Evolutionary conservation across 2,113 vertebrate genomes (phyloP).

Genomic region (Podarcis cretensis): DNA sequence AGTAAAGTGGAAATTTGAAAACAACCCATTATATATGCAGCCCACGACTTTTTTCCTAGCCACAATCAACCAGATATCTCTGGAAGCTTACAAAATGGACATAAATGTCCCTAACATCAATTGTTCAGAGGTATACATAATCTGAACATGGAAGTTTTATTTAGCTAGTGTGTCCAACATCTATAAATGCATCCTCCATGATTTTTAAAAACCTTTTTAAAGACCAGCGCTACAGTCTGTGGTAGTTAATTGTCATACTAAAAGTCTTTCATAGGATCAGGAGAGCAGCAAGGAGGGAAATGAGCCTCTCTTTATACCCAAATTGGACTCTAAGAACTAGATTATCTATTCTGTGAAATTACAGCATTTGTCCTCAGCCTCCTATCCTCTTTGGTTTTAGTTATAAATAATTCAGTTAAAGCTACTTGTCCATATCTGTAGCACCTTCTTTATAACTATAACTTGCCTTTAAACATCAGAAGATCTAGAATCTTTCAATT

Average conservation of each 20-base stretch:
- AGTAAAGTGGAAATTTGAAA: not conserved
- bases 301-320: not conserved
- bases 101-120: not conserved
- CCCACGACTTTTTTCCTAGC: not conserved
- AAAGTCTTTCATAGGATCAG: not conserved
- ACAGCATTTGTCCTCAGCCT: too few species aligned
- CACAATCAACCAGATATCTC: not conserved
- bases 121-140: not conserved
- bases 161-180: not conserved
- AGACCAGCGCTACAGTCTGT: not conserved
- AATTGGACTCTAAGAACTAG: not conserved
- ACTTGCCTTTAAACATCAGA: not conserved
- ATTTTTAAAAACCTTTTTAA: not conserved
- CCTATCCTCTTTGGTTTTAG: fast-evolving
- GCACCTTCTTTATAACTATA: not conserved
- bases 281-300: not conserved
- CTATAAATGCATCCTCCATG: not conserved
- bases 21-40: not conserved
- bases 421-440: not conserved
- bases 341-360: not conserved
- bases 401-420: not conserved
- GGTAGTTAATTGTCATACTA: not conserved
- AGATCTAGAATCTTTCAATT: conserved; percentile 15
- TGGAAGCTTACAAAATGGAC: not conserved
- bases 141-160: not conserved